phyloP scores from a whole-genome alignment of 1,140 invertebrate genomes.

The Drosophila parvula region DNA sequence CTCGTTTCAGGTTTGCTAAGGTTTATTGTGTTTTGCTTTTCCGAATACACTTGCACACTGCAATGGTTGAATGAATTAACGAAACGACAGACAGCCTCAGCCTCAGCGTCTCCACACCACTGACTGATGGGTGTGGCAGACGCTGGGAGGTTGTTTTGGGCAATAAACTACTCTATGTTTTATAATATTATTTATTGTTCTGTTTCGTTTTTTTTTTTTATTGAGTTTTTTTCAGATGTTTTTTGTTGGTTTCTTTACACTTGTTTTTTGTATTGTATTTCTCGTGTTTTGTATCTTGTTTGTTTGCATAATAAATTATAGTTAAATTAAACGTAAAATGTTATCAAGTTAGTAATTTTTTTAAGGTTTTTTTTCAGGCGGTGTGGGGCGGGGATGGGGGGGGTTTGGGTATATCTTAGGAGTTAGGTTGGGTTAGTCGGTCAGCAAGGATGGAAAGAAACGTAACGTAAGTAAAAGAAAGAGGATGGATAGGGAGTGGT shows the following conservation, averaged over 20 bases:
- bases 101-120: slow-evolving; percentile 14
- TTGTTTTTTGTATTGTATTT: slow-evolving; percentile 75
- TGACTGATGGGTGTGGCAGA: slow-evolving; percentile 10
- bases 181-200: slow-evolving; percentile 74
- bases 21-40: slow-evolving; percentile 47
- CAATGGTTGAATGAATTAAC: slow-evolving; percentile 27
- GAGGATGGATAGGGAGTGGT: slow-evolving; percentile 3
- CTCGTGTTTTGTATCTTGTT: slow-evolving; percentile 61
- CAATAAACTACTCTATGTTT: slow-evolving; percentile 52
- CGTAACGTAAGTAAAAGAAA: slow-evolving; percentile 49
- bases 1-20: slow-evolving; percentile 43
- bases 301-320: slow-evolving; percentile 81
- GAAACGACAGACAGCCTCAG: slow-evolving; percentile 12
- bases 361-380: slow-evolving; percentile 36
- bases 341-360: slow-evolving; percentile 70
- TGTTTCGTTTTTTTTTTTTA: slow-evolving; percentile 69
- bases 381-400: background rate
- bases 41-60: slow-evolving; percentile 50
- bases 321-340: slow-evolving; percentile 76
- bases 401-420: slow-evolving; percentile 25
- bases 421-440: slow-evolving; percentile 27
- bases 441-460: slow-evolving; percentile 45
- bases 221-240: slow-evolving; percentile 66
- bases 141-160: slow-evolving; percentile 4
- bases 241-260: slow-evolving; percentile 70